phyloP scores from a whole-genome alignment of 2,113 vertebrate genomes.

The Zingel zingel region DNA sequence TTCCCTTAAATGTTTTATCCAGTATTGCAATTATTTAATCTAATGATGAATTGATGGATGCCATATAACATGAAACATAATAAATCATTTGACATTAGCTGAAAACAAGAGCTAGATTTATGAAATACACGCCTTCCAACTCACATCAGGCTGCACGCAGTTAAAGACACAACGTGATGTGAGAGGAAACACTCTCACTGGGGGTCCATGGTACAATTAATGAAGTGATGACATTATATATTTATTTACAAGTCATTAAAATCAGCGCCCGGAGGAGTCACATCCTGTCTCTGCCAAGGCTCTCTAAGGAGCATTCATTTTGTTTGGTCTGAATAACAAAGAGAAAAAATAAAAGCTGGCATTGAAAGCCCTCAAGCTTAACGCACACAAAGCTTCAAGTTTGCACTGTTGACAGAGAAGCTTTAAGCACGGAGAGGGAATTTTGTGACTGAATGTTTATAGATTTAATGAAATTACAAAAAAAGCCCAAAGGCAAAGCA shows the following conservation, averaged over 20 bases:
- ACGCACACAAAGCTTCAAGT: slow-evolving; percentile 57
- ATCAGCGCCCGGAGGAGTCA: slow-evolving; percentile 71
- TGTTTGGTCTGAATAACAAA: slow-evolving; percentile 81
- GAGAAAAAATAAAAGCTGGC: slow-evolving; percentile 69
- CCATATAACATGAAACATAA: background rate
- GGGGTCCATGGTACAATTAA: slow-evolving; percentile 77
- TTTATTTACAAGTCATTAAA: slow-evolving; percentile 85
- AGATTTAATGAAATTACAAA: slow-evolving; percentile 79
- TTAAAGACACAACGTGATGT: slow-evolving; percentile 44
- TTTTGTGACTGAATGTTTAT: slow-evolving; percentile 68
- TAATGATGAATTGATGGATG: background rate
- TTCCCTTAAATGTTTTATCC: background rate
- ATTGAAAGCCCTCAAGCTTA: slow-evolving; percentile 57
- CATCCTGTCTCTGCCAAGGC: slow-evolving; percentile 65
- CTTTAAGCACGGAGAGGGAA: slow-evolving; percentile 52
- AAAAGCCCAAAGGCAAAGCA: slow-evolving; percentile 50
- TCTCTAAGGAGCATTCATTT: slow-evolving; percentile 72
- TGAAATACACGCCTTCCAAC: slow-evolving; percentile 2
- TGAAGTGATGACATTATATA: slow-evolving; percentile 81
- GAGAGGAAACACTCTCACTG: slow-evolving; percentile 66
- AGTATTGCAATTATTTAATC: background rate
- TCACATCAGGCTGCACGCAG: slow-evolving; percentile 7
- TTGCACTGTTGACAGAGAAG: slow-evolving; percentile 52
- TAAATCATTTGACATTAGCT: slow-evolving; percentile 20
- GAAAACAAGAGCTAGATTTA: slow-evolving; percentile 25